Percentiles rank a stretch among this genome's conserved stretches.
Conservation (phyloP, 2,888 invertebrate species). For the Patella pellucida region DNA sequence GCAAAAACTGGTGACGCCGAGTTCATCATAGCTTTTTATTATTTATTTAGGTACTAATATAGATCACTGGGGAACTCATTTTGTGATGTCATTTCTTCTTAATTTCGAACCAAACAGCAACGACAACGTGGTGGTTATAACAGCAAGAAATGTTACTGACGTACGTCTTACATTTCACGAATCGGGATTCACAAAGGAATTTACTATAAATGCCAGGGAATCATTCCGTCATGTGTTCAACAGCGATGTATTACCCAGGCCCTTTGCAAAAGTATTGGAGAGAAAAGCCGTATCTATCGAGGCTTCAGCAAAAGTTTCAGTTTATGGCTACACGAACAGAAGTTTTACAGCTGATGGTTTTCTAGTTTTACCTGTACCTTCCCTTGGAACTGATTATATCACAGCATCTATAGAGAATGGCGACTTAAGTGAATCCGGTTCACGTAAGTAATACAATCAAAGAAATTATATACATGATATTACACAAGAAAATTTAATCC, state of each 20-base stretch:
- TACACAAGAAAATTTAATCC: no score
- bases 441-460: background rate
- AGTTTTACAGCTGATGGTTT: background rate
- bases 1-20: no score
- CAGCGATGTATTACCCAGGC: background rate
- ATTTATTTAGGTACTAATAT: background rate
- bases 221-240: background rate
- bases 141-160: background rate
- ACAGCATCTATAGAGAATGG: background rate
- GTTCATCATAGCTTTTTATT: background rate
- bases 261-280: background rate
- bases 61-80: background rate
- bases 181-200: background rate
- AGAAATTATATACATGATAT: no score
- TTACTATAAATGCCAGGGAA: background rate
- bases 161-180: background rate
- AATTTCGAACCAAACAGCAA: background rate
- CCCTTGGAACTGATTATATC: background rate
- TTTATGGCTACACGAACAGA: background rate
- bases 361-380: background rate
- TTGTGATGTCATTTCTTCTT: conserved; percentile 1
- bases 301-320: background rate
- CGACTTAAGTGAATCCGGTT: background rate
- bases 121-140: background rate
- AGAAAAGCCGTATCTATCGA: background rate